Percentiles rank a stretch among this genome's conserved stretches.
Conservation (phyloP, 1,140 invertebrate species). For the Planococcus citri region DNA sequence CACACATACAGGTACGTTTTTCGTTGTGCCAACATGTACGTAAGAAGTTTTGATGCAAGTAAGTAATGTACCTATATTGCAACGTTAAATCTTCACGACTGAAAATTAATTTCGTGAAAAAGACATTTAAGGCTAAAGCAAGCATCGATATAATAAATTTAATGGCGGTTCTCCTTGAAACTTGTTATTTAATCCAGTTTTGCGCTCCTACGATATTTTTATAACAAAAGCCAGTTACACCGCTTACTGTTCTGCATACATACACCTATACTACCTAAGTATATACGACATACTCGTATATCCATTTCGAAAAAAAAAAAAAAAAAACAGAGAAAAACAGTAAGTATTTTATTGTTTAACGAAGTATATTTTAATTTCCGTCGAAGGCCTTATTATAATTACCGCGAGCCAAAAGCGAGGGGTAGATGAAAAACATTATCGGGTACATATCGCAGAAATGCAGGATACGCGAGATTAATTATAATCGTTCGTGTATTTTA, state of each 20-base stretch:
- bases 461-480: not conserved
- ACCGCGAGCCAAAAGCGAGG: not conserved
- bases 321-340: not conserved
- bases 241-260: not conserved
- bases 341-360: not conserved
- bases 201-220: not conserved
- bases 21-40: no score
- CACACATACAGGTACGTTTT: no score
- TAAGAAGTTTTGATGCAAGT: no score
- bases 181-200: slow-evolving; percentile 4
- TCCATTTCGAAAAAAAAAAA: not conserved
- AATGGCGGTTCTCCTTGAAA: not conserved
- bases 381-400: slow-evolving; percentile 3
- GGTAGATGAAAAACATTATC: not conserved
- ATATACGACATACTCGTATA: no score
- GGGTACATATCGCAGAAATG: not conserved
- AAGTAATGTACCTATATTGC: not conserved
- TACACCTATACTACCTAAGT: no score
- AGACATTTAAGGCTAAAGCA: not conserved
- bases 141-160: not conserved
- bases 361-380: slow-evolving; percentile 2
- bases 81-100: not conserved
- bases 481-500: not conserved
- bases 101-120: not conserved
- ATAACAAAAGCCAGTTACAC: slow-evolving; percentile 1